Evolutionary conservation across 1,140 invertebrate species (phyloP), one percentile per base, ranked within the genome.

Genomic region (Drosophila pectinifera): DNA sequence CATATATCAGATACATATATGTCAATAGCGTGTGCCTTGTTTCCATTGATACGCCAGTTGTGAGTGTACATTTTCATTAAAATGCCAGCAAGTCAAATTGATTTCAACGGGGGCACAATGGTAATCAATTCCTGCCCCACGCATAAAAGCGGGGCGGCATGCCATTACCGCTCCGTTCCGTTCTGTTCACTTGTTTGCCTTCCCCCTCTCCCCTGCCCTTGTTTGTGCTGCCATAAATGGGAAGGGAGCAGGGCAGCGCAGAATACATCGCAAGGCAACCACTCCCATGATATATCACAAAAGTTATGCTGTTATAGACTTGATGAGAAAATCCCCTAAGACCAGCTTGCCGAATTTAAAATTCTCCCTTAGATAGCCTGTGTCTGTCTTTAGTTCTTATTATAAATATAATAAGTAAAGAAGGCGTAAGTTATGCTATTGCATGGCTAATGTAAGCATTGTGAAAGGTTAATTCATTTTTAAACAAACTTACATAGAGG

Each of bases 41-140:
- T 81, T 41, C 49, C 31, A 57, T 45, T 79, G 48, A 24, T 45
- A 68, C 74, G 54, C 56, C 78, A 80, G 55, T 54, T 73, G 49
- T 34, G 49, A 49, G 53, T 49, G 54, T 63, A 85, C 75, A 84
- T 80, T 84, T 84, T 80, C 62, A 85, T 85, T 80, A 80, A 85
- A 85, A 78, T 64, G 26, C 58, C 59, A 61, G 51, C 62, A 42
- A 74, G 51, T 64, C 34, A 56, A 74, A 61, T 46, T 64, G 67
- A 78, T 78, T 78, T 72, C 39, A 54, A 51, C 46, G 74, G 11
- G 14, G 16, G 18, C 39, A 54, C 46, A 64, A 54, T 45, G 65
- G 65, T 43, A 65, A 69, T 69, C 38, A 69, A 67, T 67, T 36
- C 20, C 54, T 36, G n/a, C 13, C 38, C 65, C 39, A 28, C 46